A percentile compares a stretch with the other conserved stretches of the same genome.
phyloP scores from a whole-genome alignment of 2,888 invertebrate species.

The Hydroisotoma schaefferi region DNA sequence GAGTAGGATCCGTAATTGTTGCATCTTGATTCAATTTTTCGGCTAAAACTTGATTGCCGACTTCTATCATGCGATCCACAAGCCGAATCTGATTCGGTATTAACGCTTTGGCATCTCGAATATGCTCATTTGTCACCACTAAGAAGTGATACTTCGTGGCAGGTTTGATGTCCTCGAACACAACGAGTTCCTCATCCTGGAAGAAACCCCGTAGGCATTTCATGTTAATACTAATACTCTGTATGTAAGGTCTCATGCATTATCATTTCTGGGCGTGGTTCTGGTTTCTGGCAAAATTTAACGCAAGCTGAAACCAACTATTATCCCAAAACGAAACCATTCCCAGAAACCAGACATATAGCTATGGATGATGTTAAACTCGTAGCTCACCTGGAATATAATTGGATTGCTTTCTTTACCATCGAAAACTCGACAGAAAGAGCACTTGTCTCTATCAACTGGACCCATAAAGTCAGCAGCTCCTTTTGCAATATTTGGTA shows the following conservation, averaged over 20 bases:
- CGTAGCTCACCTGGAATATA: slow-evolving; percentile 59
- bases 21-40: slow-evolving; percentile 23
- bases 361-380: too few species aligned
- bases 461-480: slow-evolving; percentile 10
- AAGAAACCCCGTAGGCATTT: too few species aligned
- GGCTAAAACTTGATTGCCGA: slow-evolving; percentile 20
- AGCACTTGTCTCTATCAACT: slow-evolving; percentile 55
- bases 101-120: slow-evolving; percentile 67
- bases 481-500: slow-evolving; percentile 3
- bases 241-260: too few species aligned
- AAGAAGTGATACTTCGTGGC: slow-evolving; percentile 76
- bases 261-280: too few species aligned
- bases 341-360: too few species aligned
- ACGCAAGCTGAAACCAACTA: not conserved
- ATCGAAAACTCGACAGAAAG: slow-evolving; percentile 73
- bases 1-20: slow-evolving; percentile 6
- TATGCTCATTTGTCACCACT: slow-evolving; percentile 72
- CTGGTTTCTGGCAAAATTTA: too few species aligned
- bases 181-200: slow-evolving; percentile 67
- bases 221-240: too few species aligned
- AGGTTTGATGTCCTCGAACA: slow-evolving; percentile 80
- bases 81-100: slow-evolving; percentile 57
- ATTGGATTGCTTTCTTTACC: slow-evolving; percentile 62
- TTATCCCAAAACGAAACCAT: too few species aligned
- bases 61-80: slow-evolving; percentile 22